These are phyloP conservation scores for Drosophila birchii DNA, from an alignment of 2,888 invertebrate species.

Conservation along the genomic window DNA sequence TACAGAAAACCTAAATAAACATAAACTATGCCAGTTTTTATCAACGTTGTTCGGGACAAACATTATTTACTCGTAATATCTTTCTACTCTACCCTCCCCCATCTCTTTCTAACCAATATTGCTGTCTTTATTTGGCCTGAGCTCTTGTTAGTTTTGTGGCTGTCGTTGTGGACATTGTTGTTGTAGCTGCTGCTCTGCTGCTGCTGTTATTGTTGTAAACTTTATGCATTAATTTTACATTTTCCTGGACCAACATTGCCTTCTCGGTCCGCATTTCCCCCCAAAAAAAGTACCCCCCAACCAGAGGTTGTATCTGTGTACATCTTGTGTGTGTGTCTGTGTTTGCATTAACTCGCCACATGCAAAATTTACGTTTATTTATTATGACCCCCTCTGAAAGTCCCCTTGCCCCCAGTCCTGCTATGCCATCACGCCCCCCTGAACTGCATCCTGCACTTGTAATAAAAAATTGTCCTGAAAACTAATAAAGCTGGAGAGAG, in stretches of 20 bases:
- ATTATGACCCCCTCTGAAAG: constrained; percentile 55
- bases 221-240: constrained; percentile 82
- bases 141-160: constrained; percentile 48
- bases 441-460: constrained; percentile 28
- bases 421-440: constrained; percentile 42
- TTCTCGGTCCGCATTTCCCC: constrained; percentile 4
- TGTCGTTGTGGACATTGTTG: constrained; percentile 52
- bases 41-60: constrained; percentile 55
- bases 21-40: constrained; percentile 62
- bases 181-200: constrained; percentile 52
- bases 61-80: constrained; percentile 73
- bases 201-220: constrained; percentile 66
- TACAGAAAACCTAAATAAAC: constrained; percentile 28
- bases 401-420: neutral
- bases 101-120: constrained; percentile 31
- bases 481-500: neutral
- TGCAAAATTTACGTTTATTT: constrained; percentile 80
- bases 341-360: constrained; percentile 79
- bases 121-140: constrained; percentile 49
- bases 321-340: constrained; percentile 51
- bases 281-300: constrained; percentile 1
- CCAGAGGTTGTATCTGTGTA: constrained; percentile 30
- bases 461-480: constrained; percentile 10
- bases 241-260: constrained; percentile 52
- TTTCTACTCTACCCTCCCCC: constrained; percentile 39